Evolutionary conservation across 2,113 vertebrate genomes (phyloP).

Genomic region (Arvicanthis niloticus): DNA sequence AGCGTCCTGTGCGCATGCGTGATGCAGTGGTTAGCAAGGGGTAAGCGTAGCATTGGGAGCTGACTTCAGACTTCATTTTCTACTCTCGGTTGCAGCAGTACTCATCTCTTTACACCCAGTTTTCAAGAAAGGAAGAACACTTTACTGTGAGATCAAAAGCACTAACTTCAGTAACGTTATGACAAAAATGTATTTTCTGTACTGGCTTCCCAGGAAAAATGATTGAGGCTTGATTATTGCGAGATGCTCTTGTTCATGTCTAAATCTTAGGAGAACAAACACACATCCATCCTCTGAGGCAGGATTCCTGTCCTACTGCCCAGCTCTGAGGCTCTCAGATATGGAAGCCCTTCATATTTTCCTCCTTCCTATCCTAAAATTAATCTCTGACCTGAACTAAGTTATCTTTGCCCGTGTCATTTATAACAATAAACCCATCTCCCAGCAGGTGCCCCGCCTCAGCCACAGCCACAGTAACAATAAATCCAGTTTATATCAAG

Average conservation of each 20-base stretch:
- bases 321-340: not conserved
- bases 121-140: not conserved
- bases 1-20: not conserved
- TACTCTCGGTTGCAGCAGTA: not conserved
- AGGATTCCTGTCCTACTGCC: not conserved
- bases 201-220: not conserved
- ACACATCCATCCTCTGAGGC: not conserved
- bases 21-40: not conserved
- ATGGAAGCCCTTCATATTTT: not conserved
- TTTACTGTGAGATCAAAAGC: not conserved
- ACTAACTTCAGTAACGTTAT: not conserved
- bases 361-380: conserved; percentile 48
- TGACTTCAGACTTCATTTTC: not conserved
- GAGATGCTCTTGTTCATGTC: not conserved
- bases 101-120: not conserved
- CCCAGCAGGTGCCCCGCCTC: conserved; percentile 28
- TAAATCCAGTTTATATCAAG: conserved; percentile 55
- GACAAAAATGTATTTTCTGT: not conserved
- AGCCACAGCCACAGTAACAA: not conserved
- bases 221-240: not conserved
- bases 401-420: conserved; percentile 50
- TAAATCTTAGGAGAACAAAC: conserved; percentile 16
- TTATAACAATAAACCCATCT: conserved; percentile 57
- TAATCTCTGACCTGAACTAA: conserved; percentile 60
- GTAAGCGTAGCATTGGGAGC: not conserved